Percentiles rank a stretch among this genome's conserved stretches.
These are phyloP conservation scores for Siniperca scherzeri DNA, from an alignment of 2,797 vertebrate genomes.

Conservation along the genomic window DNA sequence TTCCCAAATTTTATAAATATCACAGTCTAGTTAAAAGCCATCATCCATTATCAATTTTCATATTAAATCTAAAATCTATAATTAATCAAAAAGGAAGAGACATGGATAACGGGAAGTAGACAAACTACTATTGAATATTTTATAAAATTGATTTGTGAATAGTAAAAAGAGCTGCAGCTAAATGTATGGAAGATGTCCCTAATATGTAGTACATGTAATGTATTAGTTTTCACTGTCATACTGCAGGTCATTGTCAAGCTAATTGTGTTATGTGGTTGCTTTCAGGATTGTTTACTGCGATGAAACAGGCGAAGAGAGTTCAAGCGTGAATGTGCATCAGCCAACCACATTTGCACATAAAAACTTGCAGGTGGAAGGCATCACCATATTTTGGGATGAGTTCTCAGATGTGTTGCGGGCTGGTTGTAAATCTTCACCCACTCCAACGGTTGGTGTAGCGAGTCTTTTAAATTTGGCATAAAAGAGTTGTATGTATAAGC, in stretches of 20 bases:
- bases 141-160: background rate
- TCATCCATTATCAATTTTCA: background rate
- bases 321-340: slow-evolving; percentile 94
- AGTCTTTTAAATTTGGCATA: background rate
- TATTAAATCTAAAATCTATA: background rate
- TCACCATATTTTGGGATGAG: slow-evolving; percentile 96
- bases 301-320: slow-evolving; percentile 93
- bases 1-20: background rate
- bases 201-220: background rate
- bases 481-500: background rate
- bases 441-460: slow-evolving; percentile 87
- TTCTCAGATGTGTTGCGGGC: slow-evolving; percentile 92
- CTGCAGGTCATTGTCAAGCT: background rate
- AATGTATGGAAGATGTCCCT: background rate
- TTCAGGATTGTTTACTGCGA: slow-evolving; percentile 95
- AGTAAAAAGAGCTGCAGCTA: background rate
- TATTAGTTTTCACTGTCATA: background rate
- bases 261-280: slow-evolving; percentile 27
- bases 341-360: slow-evolving; percentile 97
- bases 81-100: background rate
- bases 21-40: background rate
- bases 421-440: slow-evolving; percentile 91
- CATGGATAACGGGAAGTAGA: background rate
- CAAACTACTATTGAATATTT: background rate
- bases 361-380: slow-evolving; percentile 93